A percentile compares a stretch with the other conserved stretches of the same genome.
Conservation (phyloP, 2,113 vertebrate species). For the Myodes glareolus region DNA sequence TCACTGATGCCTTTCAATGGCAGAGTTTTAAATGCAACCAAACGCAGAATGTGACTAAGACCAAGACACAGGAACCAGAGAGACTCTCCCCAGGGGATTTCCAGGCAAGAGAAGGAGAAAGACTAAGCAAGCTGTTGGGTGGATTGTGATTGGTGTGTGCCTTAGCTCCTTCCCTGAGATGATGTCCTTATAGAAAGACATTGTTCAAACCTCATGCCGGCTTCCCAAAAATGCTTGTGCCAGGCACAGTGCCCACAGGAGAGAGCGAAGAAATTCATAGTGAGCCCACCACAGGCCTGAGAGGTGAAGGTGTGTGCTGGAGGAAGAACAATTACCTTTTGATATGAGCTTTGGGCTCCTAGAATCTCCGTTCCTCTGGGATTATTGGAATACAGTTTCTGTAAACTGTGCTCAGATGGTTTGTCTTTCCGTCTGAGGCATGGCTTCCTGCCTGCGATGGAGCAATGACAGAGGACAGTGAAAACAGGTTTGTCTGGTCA, state of each 20-base stretch:
- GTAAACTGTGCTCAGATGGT: background rate
- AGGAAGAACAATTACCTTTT: background rate
- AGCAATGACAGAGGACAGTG: background rate
- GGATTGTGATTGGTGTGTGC: background rate
- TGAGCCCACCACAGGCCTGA: background rate
- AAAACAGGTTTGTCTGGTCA: constrained; percentile 65
- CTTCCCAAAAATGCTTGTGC: background rate
- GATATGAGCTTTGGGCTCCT: background rate
- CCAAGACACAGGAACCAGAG: background rate
- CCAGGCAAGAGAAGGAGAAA: background rate
- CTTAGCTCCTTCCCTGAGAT: background rate
- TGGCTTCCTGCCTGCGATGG: background rate
- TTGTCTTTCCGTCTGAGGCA: background rate
- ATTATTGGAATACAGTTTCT: background rate
- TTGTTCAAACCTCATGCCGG: fast-evolving
- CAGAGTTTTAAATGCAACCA: background rate
- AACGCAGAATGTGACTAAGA: background rate
- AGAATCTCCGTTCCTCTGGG: background rate
- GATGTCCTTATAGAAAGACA: too few relatives aligned
- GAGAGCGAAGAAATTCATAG: background rate
- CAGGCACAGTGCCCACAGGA: background rate
- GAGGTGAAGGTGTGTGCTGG: background rate
- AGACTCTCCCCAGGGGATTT: background rate
- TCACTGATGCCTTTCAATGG: background rate
- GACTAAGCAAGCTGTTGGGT: background rate